These are phyloP conservation scores for Rhodophaea formosa DNA, from an alignment of 2,888 invertebrate genomes.

Conservation along the genomic window DNA sequence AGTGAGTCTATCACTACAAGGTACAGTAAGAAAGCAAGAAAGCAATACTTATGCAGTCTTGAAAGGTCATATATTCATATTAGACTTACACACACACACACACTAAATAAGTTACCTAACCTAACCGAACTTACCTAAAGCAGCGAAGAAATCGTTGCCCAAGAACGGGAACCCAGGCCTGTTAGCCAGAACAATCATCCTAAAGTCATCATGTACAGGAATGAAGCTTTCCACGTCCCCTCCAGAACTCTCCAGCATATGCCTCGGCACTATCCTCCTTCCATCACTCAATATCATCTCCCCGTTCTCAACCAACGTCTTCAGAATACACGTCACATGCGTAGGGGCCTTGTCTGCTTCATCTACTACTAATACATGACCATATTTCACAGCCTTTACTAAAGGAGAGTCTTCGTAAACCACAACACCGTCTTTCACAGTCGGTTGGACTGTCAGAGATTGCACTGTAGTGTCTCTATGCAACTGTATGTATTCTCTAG, in stretches of 20 bases:
- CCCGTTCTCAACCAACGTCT: conserved; percentile 96
- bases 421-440: conserved; percentile 93
- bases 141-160: conserved; percentile 97
- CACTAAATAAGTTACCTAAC: too few species aligned
- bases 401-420: conserved; percentile 96
- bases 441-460: conserved; percentile 94
- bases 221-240: conserved; percentile 81
- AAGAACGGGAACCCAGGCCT: conserved; percentile 98
- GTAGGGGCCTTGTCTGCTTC: conserved; percentile 99
- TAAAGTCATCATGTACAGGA: conserved; percentile 93
- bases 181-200: conserved; percentile 96
- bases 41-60: too few species aligned
- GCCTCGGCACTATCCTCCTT: conserved; percentile 88
- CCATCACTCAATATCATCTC: conserved; percentile 98
- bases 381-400: conserved; percentile 93
- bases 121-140: conserved; percentile 83
- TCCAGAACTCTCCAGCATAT: conserved; percentile 65
- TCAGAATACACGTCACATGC: conserved; percentile 97
- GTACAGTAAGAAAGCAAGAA: too few species aligned
- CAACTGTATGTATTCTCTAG: conserved; percentile 96
- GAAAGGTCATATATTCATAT: too few species aligned
- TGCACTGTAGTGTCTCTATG: conserved; percentile 98
- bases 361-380: conserved; percentile 95
- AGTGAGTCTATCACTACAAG: too few species aligned
- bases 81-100: too few species aligned